These are phyloP conservation scores for Drosophila asahinai DNA, from an alignment of 1,140 invertebrate species.

Conservation along the genomic window DNA sequence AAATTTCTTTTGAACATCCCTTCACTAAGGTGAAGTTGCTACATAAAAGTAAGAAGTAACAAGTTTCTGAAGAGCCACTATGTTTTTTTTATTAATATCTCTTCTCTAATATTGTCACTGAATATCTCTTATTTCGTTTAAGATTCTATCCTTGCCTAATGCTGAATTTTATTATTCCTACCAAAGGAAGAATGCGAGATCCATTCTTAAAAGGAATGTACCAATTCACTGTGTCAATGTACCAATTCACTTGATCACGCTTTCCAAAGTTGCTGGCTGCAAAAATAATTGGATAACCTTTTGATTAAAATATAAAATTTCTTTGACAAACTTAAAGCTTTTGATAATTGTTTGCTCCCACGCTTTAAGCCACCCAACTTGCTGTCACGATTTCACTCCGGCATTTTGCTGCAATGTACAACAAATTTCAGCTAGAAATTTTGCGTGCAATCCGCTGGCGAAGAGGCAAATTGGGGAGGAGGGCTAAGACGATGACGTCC, in stretches of 20 bases:
- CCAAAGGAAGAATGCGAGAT: neutral
- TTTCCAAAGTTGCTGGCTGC: conserved; percentile 14
- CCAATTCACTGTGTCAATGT: neutral
- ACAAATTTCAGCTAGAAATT: conserved; percentile 49
- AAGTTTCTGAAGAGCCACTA: too few species aligned
- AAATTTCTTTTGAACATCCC: too few species aligned
- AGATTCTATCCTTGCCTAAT: neutral
- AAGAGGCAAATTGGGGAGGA: neutral
- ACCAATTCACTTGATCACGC: neutral
- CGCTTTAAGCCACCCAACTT: conserved; percentile 29
- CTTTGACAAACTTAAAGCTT: conserved; percentile 37
- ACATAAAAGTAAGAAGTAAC: too few species aligned
- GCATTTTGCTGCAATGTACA: conserved; percentile 43
- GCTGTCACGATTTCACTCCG: conserved; percentile 32
- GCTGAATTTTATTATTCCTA: neutral
- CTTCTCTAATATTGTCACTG: neutral
- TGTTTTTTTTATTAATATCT: too few species aligned
- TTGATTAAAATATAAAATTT: conserved; percentile 39
- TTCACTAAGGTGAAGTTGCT: too few species aligned
- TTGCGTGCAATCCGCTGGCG: conserved; percentile 26
- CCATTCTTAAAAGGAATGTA: neutral
- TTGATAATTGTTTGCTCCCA: conserved; percentile 50
- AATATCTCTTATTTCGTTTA: neutral
- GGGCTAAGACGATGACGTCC: conserved; percentile 61
- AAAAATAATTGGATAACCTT: conserved; percentile 39